Evolutionary conservation across 2,888 invertebrate genomes (phyloP), one percentile per base, ranked within the genome.

Genomic region (Tuberolachnus salignus): DNA sequence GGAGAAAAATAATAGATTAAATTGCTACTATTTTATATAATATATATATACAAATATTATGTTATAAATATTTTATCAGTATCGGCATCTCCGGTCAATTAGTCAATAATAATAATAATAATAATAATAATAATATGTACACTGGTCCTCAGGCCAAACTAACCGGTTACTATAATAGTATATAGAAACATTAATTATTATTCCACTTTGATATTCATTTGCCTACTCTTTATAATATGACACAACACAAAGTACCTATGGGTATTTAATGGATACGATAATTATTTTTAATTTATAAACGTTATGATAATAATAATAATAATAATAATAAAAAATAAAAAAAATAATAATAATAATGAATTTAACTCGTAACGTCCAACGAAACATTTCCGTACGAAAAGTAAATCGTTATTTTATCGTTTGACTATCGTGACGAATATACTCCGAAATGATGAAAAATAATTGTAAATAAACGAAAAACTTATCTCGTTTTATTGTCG

Each of bases 221-320:
- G 1, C 21, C 26, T 14, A 3, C 0, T 64, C 19, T 69, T 42
- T 21, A 21, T 70, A 21, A 21, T 44, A 71, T 44, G 57, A 70
- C 42, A 70, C 44, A 70, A 49, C 23, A 64, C 13, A 23, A 34
- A 34, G 34, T 34, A 34, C 34, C 34, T 34, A 34, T 6, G 34
- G 34, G 6, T 34, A 34, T 34, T 9, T 63, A 63, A 59, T 23
- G 23, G 46, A 14, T 9, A n/a, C 8, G 16, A 51, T 53, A 34
- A 71, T 46, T 44, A 16, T 16, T 71, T 23, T 23, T 71, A 71
- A 57, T 71, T 71, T 53, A 53, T 69, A 19, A 69, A 13, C 13
- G 16, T 8, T 51, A n/a, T 51, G 6, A 51, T 46, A 44, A 44
- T 44, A 44, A 44, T 49, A n/a, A n/a, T n/a, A n/a, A n/a, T n/a